Evolutionary conservation across 2,113 vertebrate genomes (phyloP).

Genomic region (Bothrops jararaca): DNA sequence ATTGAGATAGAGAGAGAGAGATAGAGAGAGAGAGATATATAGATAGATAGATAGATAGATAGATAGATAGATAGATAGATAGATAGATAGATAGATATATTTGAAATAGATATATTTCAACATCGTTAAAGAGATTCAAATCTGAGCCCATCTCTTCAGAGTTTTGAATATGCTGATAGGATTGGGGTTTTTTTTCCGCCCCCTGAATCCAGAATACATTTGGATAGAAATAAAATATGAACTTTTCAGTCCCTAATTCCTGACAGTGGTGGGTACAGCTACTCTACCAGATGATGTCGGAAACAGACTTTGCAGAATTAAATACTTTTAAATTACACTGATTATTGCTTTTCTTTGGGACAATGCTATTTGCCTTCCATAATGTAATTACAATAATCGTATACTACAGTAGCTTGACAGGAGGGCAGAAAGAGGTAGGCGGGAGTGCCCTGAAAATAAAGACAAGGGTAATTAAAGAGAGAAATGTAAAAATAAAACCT

Average conservation of each 20-base stretch:
- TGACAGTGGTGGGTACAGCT: fast-evolving
- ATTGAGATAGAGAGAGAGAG: no score
- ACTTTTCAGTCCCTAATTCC: background rate
- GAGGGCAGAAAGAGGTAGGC: slow-evolving; percentile 35
- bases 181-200: background rate
- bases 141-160: background rate
- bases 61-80: no score
- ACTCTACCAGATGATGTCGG: background rate
- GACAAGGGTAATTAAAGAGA: slow-evolving; percentile 46
- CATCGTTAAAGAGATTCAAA: background rate
- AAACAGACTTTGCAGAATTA: background rate
- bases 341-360: slow-evolving; percentile 26
- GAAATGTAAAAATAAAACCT: slow-evolving; percentile 35
- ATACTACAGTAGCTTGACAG: slow-evolving; percentile 39
- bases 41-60: no score
- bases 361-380: slow-evolving; percentile 26
- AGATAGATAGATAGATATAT: no score
- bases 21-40: no score
- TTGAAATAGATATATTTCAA: background rate
- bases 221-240: background rate
- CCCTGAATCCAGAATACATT: background rate
- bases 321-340: slow-evolving; percentile 47
- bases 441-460: slow-evolving; percentile 27
- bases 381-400: slow-evolving; percentile 55
- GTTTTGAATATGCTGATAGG: background rate